Base-by-base conservation (phyloP, 2,113 vertebrate species). In the Gallinago paraguaiae region DNA sequence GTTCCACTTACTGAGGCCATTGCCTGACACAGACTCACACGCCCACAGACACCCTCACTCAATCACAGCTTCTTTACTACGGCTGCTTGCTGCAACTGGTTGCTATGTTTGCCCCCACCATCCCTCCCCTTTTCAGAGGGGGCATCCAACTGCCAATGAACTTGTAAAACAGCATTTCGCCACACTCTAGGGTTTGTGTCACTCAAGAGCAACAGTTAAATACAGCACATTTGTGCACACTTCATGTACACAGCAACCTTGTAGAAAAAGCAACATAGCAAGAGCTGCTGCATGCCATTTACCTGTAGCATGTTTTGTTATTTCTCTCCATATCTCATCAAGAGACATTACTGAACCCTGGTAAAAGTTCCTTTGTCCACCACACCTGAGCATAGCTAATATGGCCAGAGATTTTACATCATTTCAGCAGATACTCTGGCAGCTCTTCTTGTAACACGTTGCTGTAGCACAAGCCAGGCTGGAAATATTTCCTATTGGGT, bases 21-120 rank as follows among this genome's bases (percentile, higher is more conserved):
- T 10, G 28, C 37, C 11, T 51, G 28, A 27, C 28, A 31, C 0
- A 0, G 18, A 33, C 43, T 20, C 14, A 43, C 31, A 12, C 2
- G 13, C 33, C 53, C 35, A 35, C 39, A 41, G 59, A 51, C 33
- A 9, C 17, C 22, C 25, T 17, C 39, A 10, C 31, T 25, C 16
- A 63, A 43, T 28, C 22, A 78, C 3, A 13, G 65, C n/a, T 54
- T 35, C 68, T 56, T 50, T 63, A 16, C 23, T 57, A 43, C 12
- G 37, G 33, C 31, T 71, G 18, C 27, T 37, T 70, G 22, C 31
- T 33, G 31, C 31, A 63, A 19, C 31, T 8, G 23, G 18, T 35
- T 50, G 57, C 41, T 35, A 23, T 5, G 0, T 50, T 33, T 48
- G 31, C 6, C 9, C 8, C 10, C 7, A 22, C 5, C 31, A 8